These are phyloP conservation scores for Glomeris maerens DNA, from an alignment of 1,140 invertebrate genomes.

Conservation along the genomic window DNA sequence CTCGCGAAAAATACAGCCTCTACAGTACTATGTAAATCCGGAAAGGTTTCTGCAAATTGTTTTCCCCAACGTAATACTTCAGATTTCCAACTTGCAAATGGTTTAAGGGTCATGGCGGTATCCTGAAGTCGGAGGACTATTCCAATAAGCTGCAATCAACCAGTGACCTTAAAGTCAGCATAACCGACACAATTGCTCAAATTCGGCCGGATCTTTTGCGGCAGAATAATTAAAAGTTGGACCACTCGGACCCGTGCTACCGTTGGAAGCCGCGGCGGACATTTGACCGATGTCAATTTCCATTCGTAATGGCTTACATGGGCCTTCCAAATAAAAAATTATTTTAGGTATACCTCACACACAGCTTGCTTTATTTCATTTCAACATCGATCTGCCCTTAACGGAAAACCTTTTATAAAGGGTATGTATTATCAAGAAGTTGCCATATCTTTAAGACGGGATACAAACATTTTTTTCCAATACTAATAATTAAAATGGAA, in stretches of 20 bases:
- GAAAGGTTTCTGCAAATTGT: no score
- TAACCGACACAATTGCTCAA: not conserved
- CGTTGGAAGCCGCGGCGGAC: not conserved
- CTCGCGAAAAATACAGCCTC: no score
- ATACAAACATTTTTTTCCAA: no score
- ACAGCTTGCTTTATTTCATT: not conserved
- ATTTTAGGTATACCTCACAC: not conserved
- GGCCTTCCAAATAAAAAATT: not conserved
- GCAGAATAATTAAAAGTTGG: not conserved
- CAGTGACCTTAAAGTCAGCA: not conserved
- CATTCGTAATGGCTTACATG: not conserved
- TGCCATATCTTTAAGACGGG: slow-evolving; percentile 12
- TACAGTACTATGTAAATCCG: no score
- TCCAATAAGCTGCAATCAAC: not conserved
- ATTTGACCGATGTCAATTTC: not conserved
- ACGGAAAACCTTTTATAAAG: not conserved
- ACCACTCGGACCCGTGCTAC: not conserved
- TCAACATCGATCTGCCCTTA: not conserved
- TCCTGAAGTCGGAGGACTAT: not conserved
- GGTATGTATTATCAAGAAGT: not conserved
- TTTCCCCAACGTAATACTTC: no score
- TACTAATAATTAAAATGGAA: no score
- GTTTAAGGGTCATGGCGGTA: no score
- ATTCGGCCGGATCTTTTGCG: not conserved
- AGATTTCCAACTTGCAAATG: no score